phyloP scores from a whole-genome alignment of 2,797 vertebrate genomes.

The Yasuhikotakia modesta region DNA sequence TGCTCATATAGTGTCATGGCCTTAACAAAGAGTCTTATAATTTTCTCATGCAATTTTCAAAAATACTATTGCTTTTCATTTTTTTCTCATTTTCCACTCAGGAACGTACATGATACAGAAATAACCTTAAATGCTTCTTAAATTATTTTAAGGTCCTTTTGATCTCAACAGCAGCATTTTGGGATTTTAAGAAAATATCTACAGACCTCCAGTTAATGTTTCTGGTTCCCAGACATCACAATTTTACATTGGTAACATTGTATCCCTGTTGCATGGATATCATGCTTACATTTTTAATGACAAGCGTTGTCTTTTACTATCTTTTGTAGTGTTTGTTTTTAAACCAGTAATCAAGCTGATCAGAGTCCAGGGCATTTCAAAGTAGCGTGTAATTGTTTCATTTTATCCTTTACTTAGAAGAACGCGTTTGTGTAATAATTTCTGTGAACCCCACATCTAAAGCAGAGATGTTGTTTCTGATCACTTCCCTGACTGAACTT shows the following conservation, averaged over 20 bases:
- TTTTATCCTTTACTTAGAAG: too few species aligned
- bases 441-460: constrained; percentile 81
- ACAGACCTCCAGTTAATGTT: constrained; percentile 62
- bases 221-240: constrained; percentile 62
- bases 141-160: constrained; percentile 69
- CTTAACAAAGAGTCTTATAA: constrained; percentile 39
- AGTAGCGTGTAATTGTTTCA: constrained; percentile 75
- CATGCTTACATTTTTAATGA: constrained; percentile 68
- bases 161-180: constrained; percentile 62
- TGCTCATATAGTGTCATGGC: constrained; percentile 59
- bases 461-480: constrained; percentile 75
- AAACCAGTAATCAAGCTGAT: constrained; percentile 70
- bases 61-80: constrained; percentile 60
- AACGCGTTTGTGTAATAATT: constrained; percentile 75
- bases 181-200: constrained; percentile 64
- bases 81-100: constrained; percentile 50
- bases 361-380: constrained; percentile 76
- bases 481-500: too few species aligned
- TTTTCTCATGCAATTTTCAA: constrained; percentile 55
- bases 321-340: constrained; percentile 72
- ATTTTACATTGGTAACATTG: constrained; percentile 70
- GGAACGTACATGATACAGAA: constrained; percentile 65
- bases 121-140: constrained; percentile 67
- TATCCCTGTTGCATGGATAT: constrained; percentile 60
- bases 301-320: constrained; percentile 69